A percentile compares a stretch with the other conserved stretches of the same genome.
Conservation (phyloP, 2,888 invertebrate species). For the Apantesis nais region DNA sequence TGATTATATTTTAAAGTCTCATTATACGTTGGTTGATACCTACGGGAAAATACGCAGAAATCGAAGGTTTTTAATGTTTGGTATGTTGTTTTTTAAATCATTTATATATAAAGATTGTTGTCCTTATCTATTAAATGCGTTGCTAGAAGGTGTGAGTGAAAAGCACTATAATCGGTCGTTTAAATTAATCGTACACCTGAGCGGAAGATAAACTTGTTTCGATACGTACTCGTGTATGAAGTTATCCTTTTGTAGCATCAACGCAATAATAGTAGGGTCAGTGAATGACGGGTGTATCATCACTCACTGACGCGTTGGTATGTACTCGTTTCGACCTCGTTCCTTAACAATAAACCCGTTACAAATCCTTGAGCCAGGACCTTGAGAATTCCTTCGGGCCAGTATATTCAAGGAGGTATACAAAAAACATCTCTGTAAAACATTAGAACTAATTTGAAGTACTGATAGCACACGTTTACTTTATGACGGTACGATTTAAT, state of each 20-base stretch:
- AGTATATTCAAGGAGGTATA: slow-evolving; percentile 10
- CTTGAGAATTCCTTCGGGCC: slow-evolving; percentile 44
- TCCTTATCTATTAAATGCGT: slow-evolving; percentile 44
- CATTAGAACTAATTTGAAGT: neutral
- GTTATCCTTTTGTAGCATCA: slow-evolving; percentile 12
- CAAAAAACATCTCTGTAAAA: slow-evolving; percentile 5
- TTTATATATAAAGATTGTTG: slow-evolving; percentile 22
- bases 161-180: slow-evolving; percentile 23
- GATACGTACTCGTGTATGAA: neutral
- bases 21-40: slow-evolving; percentile 24
- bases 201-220: slow-evolving; percentile 41
- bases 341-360: slow-evolving; percentile 49
- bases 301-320: slow-evolving; percentile 38
- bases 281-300: slow-evolving; percentile 15
- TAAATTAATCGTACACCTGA: slow-evolving; percentile 22
- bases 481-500: neutral
- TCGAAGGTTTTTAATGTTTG: slow-evolving; percentile 45
- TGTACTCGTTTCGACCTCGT: slow-evolving; percentile 57
- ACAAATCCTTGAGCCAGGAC: slow-evolving; percentile 38
- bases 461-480: slow-evolving; percentile 6
- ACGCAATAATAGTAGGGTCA: neutral
- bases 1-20: slow-evolving; percentile 42
- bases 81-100: slow-evolving; percentile 19
- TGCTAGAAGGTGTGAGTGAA: slow-evolving; percentile 35
- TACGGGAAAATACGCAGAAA: slow-evolving; percentile 38